These are phyloP conservation scores for Danio aesculapii DNA, from an alignment of 2,797 vertebrate species.

Conservation along the genomic window DNA sequence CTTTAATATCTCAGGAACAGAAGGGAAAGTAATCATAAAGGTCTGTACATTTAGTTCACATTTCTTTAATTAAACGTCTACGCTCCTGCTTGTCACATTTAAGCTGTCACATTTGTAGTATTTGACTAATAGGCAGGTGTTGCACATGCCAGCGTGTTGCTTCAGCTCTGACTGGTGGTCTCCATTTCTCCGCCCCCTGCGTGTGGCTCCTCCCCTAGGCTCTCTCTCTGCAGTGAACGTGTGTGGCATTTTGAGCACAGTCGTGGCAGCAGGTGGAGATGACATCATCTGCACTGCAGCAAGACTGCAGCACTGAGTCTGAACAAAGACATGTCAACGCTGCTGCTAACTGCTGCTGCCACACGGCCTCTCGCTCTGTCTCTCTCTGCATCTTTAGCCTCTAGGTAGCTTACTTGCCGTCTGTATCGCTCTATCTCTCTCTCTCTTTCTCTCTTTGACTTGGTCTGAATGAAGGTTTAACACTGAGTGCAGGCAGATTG, in stretches of 20 bases:
- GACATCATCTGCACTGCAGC: slow-evolving; percentile 89
- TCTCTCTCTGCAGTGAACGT: slow-evolving; percentile 84
- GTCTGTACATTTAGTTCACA: neutral
- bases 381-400: slow-evolving; percentile 24
- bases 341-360: slow-evolving; percentile 71
- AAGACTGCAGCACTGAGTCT: slow-evolving; percentile 86
- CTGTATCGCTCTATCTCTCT: slow-evolving; percentile 33
- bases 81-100: slow-evolving; percentile 46
- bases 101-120: slow-evolving; percentile 58
- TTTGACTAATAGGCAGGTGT: slow-evolving; percentile 7
- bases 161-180: slow-evolving; percentile 72
- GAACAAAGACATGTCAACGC: slow-evolving; percentile 86
- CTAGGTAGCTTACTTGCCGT: slow-evolving; percentile 13
- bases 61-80: slow-evolving; percentile 11
- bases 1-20: neutral
- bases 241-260: slow-evolving; percentile 82
- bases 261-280: slow-evolving; percentile 83
- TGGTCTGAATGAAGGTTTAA: slow-evolving; percentile 8
- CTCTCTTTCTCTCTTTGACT: slow-evolving; percentile 31
- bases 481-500: neutral
- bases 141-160: slow-evolving; percentile 71
- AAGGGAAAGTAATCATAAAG: neutral
- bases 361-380: slow-evolving; percentile 44
- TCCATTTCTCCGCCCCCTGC: slow-evolving; percentile 65
- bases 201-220: slow-evolving; percentile 66